Evolutionary conservation across 2,888 invertebrate species (phyloP).

Genomic region (Dicyrtomina minuta): DNA sequence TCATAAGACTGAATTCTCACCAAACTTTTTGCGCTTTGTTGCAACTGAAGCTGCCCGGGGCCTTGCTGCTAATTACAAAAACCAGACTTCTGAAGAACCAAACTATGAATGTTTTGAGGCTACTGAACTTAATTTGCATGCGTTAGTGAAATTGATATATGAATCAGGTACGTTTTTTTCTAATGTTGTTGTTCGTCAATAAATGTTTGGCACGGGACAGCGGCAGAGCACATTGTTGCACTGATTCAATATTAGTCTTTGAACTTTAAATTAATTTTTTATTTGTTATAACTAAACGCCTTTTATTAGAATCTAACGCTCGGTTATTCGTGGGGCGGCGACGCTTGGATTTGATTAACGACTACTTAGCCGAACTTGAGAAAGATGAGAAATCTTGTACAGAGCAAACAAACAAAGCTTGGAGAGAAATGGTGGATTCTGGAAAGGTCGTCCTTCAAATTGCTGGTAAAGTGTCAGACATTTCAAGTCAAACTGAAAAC

Average conservation of each 20-base stretch:
- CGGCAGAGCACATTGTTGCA: constrained; percentile 26
- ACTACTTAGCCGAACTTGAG: constrained; percentile 43
- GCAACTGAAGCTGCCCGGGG: constrained; percentile 64
- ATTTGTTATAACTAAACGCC: not conserved
- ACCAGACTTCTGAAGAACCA: constrained; percentile 48
- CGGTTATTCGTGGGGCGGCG: constrained; percentile 51
- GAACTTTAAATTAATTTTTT: too few relatives aligned
- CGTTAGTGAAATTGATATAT: constrained; percentile 49
- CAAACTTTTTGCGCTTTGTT: constrained; percentile 73
- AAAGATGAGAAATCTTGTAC: constrained; percentile 33
- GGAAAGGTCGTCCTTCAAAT: constrained; percentile 45
- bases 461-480: constrained; percentile 42
- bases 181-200: too few relatives aligned
- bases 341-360: constrained; percentile 49
- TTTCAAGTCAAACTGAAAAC: constrained; percentile 23
- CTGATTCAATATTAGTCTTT: not conserved
- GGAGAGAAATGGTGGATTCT: constrained; percentile 45
- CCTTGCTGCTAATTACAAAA: constrained; percentile 49
- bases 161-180: too few relatives aligned
- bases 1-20: constrained; percentile 68
- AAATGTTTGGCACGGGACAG: too few relatives aligned
- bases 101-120: constrained; percentile 52
- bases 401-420: constrained; percentile 39
- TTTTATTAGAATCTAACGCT: constrained; percentile 53
- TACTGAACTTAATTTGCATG: constrained; percentile 51